phyloP scores from a whole-genome alignment of 2,113 vertebrate genomes.

The Paramisgurnus dabryanus region DNA sequence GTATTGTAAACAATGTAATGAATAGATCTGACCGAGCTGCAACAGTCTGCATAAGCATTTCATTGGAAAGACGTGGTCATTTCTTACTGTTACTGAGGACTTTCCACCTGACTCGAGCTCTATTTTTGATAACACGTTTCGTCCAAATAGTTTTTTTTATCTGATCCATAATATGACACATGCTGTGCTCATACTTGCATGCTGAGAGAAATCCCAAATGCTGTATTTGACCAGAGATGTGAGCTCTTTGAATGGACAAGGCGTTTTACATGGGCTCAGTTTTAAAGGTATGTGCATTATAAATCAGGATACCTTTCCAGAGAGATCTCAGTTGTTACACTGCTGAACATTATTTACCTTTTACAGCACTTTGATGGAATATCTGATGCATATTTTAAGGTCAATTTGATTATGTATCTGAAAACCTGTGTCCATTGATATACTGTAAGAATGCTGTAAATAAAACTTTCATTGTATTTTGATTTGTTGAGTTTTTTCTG shows the following conservation, averaged over 20 bases:
- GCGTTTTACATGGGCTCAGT: slow-evolving; percentile 6
- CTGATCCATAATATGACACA: slow-evolving; percentile 19
- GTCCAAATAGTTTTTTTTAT: slow-evolving; percentile 29
- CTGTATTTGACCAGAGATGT: slow-evolving; percentile 63
- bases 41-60: slow-evolving; percentile 1
- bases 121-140: slow-evolving; percentile 10
- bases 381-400: slow-evolving; percentile 59
- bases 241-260: slow-evolving; percentile 2
- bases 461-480: slow-evolving; percentile 70
- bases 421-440: slow-evolving; percentile 65
- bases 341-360: slow-evolving; percentile 21
- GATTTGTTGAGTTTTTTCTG: slow-evolving; percentile 14
- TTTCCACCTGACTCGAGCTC: slow-evolving; percentile 12
- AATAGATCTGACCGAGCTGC: not conserved
- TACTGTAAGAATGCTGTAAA: slow-evolving; percentile 67
- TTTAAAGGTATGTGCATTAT: slow-evolving; percentile 7
- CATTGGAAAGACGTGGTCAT: not conserved
- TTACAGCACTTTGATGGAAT: slow-evolving; percentile 58
- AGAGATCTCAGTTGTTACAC: slow-evolving; percentile 26
- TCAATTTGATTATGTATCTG: slow-evolving; percentile 64
- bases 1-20: slow-evolving; percentile 18
- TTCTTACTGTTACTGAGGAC: slow-evolving; percentile 1
- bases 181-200: slow-evolving; percentile 44
- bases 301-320: slow-evolving; percentile 13
- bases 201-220: slow-evolving; percentile 60